Base-by-base conservation (phyloP, 2,113 vertebrate species). In the Chrysemys picta region DNA sequence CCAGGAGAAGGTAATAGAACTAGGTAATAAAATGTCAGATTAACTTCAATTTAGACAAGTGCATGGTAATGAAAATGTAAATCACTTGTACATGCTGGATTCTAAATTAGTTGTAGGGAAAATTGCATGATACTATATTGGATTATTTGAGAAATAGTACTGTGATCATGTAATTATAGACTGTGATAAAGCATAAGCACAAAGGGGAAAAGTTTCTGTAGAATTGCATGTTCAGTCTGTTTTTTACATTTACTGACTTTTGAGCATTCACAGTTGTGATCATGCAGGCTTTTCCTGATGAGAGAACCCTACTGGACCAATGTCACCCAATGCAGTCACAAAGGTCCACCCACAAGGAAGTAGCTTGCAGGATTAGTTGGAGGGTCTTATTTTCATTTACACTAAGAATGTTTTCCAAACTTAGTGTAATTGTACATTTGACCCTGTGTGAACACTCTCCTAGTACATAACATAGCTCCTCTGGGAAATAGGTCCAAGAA, bases 1-100 rank as follows among this genome's bases (percentile, higher is more conserved):
- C 50, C 87, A 85, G 85, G 75, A 96, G 69, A 90, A 85, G 31
- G 57, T 95, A 95, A 94, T 88, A 89, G 93, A 86, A 69, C 56
- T 96, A 92, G 65, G 38, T 95, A 97, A 95, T 95, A 93, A 94
- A 54, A 87, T 94, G 92, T 96, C 93, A 96, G 92, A 96, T 97
- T 97, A 94, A 93, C 94, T 96, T 94, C 93, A 91, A 79, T 97
- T 97, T 94, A 96, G 91, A 85, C 86, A 88, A 95, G 82, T 87
- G 75, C 57, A 75, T 6, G 47, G 72, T 91, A 94, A 96, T 96
- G 94, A 93, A 94, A 95, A 82, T 57, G 92, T 94, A 85, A 95
- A 96, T 96, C 91, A 93, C 91, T 94, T 89, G 89, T 87, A 19
- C 0, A 0, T 11, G 8, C 5, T 2, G 38, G 82, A 65, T 88